Evolutionary conservation across 2,113 vertebrate genomes (phyloP), one percentile per base, ranked within the genome.

Genomic region (Aldabrachelys gigantea): DNA sequence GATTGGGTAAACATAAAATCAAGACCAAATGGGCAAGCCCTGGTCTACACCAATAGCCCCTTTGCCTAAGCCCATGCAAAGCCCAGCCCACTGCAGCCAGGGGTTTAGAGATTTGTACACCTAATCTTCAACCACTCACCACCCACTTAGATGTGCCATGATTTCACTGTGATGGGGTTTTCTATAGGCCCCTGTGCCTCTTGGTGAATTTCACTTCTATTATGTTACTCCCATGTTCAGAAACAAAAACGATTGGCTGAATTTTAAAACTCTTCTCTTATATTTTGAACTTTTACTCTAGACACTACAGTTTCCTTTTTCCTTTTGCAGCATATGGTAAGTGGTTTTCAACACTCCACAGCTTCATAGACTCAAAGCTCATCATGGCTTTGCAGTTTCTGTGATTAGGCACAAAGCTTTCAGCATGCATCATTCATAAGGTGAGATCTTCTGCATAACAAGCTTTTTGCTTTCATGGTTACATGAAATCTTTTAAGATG

Each of bases 271-370:
- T 25, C 62, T 65, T 65, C 14, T 79, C 17, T 92, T 65, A 47
- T 12, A 25, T 82, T 56, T 59, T 92, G 38, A 57, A 53, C 82
- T 57, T 38, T 17, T 84, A 38, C 59, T 62, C 29, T 62, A 84
- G 90, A 14, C 82, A 10, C 29, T 31, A 78, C 59, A 9, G 50
- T 79, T 95, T 38, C 54, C 13, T 25, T 75, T 16, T 25, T 29
- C 87, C 56, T 89, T 56, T 31, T 47, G 14, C 35, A 85, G 21
- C 82, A 65, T 52, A 9, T 56, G 56, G 65, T 65, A 92, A 91
- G 56, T 13, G 38, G 6, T 44, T 80, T 95, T 85, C 92, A 89
- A 82, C 94, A 53, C n/a, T 31, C 35, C n/a, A 53, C 54, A 57
- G 50, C 27, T 84, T 92, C 47, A 41, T 54, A 14, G 35, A 38